Conservation (phyloP, 2,113 vertebrate species). For the Cynopterus brachyotis region DNA sequence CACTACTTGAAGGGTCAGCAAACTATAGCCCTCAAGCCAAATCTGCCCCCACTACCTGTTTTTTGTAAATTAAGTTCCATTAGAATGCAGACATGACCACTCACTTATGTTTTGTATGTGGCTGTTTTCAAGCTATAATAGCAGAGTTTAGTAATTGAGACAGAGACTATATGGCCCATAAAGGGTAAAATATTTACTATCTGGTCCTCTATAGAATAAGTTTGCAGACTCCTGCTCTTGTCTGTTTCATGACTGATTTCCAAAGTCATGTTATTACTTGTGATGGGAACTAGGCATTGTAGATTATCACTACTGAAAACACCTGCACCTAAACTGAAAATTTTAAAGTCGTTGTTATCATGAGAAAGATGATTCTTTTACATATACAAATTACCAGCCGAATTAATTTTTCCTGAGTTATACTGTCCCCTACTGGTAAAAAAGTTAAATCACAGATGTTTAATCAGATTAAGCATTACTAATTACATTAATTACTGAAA, state of each 20-base stretch:
- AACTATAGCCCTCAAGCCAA: background rate
- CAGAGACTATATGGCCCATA: background rate
- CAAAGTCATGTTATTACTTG: background rate
- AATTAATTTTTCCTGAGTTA: slow-evolving; percentile 53
- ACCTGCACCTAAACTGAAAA: background rate
- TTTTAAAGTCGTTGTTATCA: background rate
- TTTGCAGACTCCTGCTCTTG: background rate
- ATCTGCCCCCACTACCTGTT: background rate
- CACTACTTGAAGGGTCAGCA: background rate
- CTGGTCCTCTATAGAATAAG: background rate
- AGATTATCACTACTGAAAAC: background rate
- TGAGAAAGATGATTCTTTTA: background rate
- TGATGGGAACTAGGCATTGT: background rate
- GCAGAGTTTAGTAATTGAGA: background rate
- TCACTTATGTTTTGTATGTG: background rate
- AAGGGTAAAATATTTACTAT: background rate
- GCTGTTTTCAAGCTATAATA: background rate
- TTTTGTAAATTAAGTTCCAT: slow-evolving; percentile 24
- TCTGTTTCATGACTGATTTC: background rate
- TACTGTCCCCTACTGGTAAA: slow-evolving; percentile 80
- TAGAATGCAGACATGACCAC: background rate
- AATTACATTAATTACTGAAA: background rate
- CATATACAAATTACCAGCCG: background rate
- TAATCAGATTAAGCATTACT: background rate
- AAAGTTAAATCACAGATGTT: background rate